phyloP scores from a whole-genome alignment of 2,797 vertebrate species.

The Sphaeramia orbicularis region DNA sequence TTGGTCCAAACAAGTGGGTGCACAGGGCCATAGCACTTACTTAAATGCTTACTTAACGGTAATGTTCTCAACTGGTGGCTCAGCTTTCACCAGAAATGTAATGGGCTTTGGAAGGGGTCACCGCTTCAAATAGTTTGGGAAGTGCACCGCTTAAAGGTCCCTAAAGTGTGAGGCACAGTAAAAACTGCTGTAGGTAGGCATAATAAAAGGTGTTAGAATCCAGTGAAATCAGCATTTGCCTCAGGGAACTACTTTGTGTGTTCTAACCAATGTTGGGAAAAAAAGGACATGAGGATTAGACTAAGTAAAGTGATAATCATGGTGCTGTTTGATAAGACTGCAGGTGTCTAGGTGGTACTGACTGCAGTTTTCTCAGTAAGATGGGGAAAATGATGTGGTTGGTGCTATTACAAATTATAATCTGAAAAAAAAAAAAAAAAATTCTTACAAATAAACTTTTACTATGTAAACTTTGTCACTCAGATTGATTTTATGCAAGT shows the following conservation, averaged over 20 bases:
- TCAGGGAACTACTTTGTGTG: constrained; percentile 42
- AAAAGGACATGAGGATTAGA: constrained; percentile 15
- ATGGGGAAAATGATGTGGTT: not conserved
- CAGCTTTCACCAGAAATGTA: constrained; percentile 57
- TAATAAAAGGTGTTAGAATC: constrained; percentile 68
- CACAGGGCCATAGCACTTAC: constrained; percentile 47
- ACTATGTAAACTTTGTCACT: constrained; percentile 22
- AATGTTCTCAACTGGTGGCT: constrained; percentile 42
- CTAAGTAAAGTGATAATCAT: constrained; percentile 32
- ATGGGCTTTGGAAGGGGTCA: constrained; percentile 53
- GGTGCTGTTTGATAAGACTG: constrained; percentile 13
- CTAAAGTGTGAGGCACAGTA: constrained; percentile 52
- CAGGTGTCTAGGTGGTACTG: constrained; percentile 25
- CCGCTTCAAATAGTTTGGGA: constrained; percentile 54
- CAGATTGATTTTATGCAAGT: constrained; percentile 8
- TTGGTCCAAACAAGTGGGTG: constrained; percentile 62
- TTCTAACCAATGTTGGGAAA: constrained; percentile 55
- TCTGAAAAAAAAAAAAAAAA: not conserved
- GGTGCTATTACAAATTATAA: constrained; percentile 5
- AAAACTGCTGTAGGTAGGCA: constrained; percentile 65
- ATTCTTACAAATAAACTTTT: constrained; percentile 10
- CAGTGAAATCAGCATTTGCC: constrained; percentile 60
- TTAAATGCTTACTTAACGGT: constrained; percentile 50
- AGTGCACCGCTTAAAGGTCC: constrained; percentile 44
- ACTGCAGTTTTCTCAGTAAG: constrained; percentile 14